phyloP scores from a whole-genome alignment of 2,113 vertebrate species.

The Hassar affinis region DNA sequence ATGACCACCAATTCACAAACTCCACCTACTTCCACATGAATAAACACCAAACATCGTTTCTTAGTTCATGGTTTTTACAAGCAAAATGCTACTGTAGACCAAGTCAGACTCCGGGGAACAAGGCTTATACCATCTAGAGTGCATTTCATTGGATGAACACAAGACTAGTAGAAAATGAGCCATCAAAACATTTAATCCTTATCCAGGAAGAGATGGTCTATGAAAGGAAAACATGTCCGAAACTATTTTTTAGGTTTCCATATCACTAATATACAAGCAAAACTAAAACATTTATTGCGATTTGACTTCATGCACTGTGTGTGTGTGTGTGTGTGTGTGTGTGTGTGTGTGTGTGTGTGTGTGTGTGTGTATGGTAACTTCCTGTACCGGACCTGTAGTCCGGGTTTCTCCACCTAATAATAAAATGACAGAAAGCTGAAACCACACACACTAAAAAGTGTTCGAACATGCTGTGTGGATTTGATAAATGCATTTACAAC shows the following conservation, averaged over 20 bases:
- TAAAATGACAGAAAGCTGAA: neutral
- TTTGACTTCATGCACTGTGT: neutral
- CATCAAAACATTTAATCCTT: neutral
- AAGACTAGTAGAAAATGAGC: neutral
- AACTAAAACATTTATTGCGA: neutral
- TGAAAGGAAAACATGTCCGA: too few species aligned
- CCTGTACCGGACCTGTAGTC: neutral
- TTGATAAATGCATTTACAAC: neutral
- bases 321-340: neutral
- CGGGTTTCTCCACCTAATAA: neutral
- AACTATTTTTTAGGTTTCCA: too few species aligned
- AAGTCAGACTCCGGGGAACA: neutral
- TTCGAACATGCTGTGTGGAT: neutral
- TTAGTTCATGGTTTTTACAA: neutral
- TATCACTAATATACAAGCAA: neutral
- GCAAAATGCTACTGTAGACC: neutral
- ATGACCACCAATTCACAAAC: neutral
- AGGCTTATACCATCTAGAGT: neutral
- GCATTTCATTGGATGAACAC: neutral
- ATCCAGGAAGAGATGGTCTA: too few species aligned
- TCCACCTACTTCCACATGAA: neutral
- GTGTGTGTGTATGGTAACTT: neutral
- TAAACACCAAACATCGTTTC: neutral
- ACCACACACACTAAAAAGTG: neutral
- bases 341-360: neutral